Percentiles rank a stretch among this genome's conserved stretches.
phyloP scores from a whole-genome alignment of 1,140 invertebrate genomes.

The Drepana arcuata region DNA sequence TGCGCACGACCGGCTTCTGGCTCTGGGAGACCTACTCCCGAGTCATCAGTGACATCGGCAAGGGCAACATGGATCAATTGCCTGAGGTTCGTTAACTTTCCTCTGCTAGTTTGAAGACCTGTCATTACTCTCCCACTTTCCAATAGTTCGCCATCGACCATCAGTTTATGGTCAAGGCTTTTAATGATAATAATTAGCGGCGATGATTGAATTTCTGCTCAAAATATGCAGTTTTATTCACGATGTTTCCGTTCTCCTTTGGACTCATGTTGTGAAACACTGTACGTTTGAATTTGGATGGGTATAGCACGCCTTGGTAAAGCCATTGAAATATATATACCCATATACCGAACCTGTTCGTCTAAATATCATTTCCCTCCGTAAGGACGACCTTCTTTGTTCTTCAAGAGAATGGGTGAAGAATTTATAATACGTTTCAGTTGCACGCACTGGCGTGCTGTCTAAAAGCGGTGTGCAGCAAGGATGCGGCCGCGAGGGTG shows the following conservation, averaged over 20 bases:
- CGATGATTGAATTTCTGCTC: too few relatives aligned
- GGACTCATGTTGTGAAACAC: too few relatives aligned
- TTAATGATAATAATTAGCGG: too few relatives aligned
- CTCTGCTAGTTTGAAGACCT: too few relatives aligned
- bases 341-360: too few relatives aligned
- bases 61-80: slow-evolving; percentile 81
- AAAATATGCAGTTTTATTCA: too few relatives aligned
- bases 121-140: too few relatives aligned
- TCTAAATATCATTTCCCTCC: too few relatives aligned
- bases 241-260: too few relatives aligned
- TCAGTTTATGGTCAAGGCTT: not conserved
- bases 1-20: slow-evolving; percentile 79
- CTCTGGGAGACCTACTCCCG: slow-evolving; percentile 85
- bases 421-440: slow-evolving; percentile 46
- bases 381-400: too few relatives aligned
- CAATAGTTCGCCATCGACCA: not conserved
- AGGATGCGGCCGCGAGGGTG: slow-evolving; percentile 78
- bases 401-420: too few relatives aligned
- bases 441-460: slow-evolving; percentile 90
- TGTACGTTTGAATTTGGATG: not conserved
- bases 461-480: slow-evolving; percentile 86
- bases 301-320: not conserved
- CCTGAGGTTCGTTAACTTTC: slow-evolving; percentile 76
- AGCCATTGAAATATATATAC: not conserved
- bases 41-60: slow-evolving; percentile 80